These are phyloP conservation scores for Aleiodes testaceus DNA, from an alignment of 2,888 invertebrate genomes.

Conservation along the genomic window DNA sequence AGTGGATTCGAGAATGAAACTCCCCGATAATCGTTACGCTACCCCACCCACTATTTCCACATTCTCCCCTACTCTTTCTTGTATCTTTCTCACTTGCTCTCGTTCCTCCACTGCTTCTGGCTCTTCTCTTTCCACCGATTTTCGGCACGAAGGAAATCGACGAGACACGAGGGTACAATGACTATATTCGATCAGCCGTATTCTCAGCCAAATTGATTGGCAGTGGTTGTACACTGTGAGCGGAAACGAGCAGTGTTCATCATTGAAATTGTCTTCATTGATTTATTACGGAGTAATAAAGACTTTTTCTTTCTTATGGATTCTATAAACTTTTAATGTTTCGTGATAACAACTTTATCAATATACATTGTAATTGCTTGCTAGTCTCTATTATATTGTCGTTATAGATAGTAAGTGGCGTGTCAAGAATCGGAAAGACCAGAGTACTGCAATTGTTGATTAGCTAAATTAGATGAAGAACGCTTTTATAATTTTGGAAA, in stretches of 20 bases:
- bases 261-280: constrained; percentile 16
- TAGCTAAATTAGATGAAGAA: too few relatives aligned
- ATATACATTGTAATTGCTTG: too few relatives aligned
- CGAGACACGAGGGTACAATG: constrained; percentile 28
- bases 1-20: constrained; percentile 42
- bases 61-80: constrained; percentile 3
- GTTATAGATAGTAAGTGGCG: too few relatives aligned
- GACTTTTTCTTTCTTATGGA: neutral
- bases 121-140: constrained; percentile 22
- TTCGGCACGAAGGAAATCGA: constrained; percentile 21
- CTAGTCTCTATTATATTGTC: too few relatives aligned
- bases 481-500: too few relatives aligned
- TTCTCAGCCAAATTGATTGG: constrained; percentile 34
- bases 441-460: too few relatives aligned
- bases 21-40: constrained; percentile 48
- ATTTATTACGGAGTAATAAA: constrained; percentile 3
- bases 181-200: constrained; percentile 22
- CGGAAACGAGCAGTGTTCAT: constrained; percentile 24
- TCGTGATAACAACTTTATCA: too few relatives aligned
- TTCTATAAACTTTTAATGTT: too few relatives aligned
- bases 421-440: too few relatives aligned
- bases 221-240: constrained; percentile 30
- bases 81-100: constrained; percentile 12
- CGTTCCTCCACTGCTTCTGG: neutral
- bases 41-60: constrained; percentile 34